These are phyloP conservation scores for Notarius quadriscutis DNA, from an alignment of 2,113 vertebrate species.

Conservation along the genomic window DNA sequence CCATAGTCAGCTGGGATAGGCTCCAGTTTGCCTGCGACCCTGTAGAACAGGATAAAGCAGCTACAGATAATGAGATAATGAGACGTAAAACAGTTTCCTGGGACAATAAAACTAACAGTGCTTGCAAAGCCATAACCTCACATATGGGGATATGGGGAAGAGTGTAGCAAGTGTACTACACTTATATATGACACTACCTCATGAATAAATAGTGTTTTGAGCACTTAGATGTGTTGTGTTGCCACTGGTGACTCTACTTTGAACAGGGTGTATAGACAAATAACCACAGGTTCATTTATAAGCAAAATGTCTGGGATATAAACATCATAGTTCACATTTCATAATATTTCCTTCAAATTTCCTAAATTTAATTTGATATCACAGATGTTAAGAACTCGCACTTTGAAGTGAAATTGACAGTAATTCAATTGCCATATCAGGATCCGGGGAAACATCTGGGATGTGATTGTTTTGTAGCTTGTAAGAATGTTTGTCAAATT, in stretches of 20 bases:
- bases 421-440: not conserved
- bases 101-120: slow-evolving; percentile 60
- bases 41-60: no score
- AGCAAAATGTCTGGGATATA: slow-evolving; percentile 6
- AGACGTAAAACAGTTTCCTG: slow-evolving; percentile 51
- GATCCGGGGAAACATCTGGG: not conserved
- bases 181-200: slow-evolving; percentile 6
- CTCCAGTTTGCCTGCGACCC: no score
- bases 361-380: not conserved
- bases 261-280: not conserved
- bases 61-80: not conserved
- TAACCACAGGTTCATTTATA: slow-evolving; percentile 1
- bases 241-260: not conserved
- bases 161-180: slow-evolving; percentile 32
- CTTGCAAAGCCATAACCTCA: slow-evolving; percentile 61
- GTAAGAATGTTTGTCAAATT: not conserved
- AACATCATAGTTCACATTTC: not conserved
- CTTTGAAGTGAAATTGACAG: no score
- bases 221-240: not conserved
- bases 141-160: slow-evolving; percentile 44
- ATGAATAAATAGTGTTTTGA: slow-evolving; percentile 29
- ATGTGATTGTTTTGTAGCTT: not conserved
- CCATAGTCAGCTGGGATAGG: no score
- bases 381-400: not conserved
- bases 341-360: not conserved